Percentiles rank a stretch among this genome's conserved stretches.
Conservation (phyloP, 2,113 vertebrate genomes). For the Ctenomys sociabilis region DNA sequence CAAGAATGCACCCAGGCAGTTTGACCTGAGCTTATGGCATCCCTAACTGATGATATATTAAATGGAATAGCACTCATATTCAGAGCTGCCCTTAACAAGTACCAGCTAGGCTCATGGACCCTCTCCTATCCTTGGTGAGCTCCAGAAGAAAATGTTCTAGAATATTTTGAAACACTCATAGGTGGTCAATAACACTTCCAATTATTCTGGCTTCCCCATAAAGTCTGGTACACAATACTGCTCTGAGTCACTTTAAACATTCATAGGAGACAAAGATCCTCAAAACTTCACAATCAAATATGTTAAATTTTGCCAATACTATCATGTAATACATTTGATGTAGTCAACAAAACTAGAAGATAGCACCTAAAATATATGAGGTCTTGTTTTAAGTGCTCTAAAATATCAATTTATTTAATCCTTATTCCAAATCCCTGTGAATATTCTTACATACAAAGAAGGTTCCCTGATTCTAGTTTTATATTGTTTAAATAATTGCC, state of each 20-base stretch:
- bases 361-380: neutral
- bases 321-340: neutral
- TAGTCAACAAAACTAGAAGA: neutral
- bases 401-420: neutral
- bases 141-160: neutral
- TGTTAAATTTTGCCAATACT: neutral
- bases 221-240: neutral
- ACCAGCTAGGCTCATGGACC: neutral
- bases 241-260: neutral
- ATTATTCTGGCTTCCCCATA: neutral
- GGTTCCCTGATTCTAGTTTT: neutral
- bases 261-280: neutral
- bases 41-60: neutral
- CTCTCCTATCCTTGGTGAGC: neutral
- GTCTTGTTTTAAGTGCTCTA: neutral
- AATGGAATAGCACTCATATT: neutral
- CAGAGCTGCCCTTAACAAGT: neutral
- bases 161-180: neutral
- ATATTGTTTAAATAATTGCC: neutral
- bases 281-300: neutral
- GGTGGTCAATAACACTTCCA: neutral
- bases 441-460: neutral
- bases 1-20: constrained; percentile 3
- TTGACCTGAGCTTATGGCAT: neutral
- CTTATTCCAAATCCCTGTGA: neutral